Base-by-base conservation (phyloP, 2,888 invertebrate species). In the Cylindroiulus punctatus region DNA sequence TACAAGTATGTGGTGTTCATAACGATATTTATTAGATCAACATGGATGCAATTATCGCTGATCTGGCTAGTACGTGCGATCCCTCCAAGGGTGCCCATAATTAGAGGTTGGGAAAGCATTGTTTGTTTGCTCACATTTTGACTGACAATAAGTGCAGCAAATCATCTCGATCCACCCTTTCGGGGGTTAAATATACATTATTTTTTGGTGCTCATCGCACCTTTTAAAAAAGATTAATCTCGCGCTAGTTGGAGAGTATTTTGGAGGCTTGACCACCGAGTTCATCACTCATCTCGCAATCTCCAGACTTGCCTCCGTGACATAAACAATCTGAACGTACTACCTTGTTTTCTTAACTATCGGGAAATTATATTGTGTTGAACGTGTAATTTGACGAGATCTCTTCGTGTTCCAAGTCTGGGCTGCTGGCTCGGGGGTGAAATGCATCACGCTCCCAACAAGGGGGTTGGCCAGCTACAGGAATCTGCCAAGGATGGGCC, bases 171-270 rank as follows among this genome's bases (percentile, higher is more conserved):
- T 65, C 65, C 65, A 65, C 65, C 65, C 65, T 65, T 65, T 65
- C 65, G 26, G 65, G 65, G 65, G 26, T 65, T 65, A 65, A 65
- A n/a, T 65, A 65, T 65, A 65, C 65, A 65, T n/a, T 65, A 65
- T n/a, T 65, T 65, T 65, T 65, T 65, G 65, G 65, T 65, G 65
- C 65, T 65, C 65, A 65, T 65, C 65, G 65, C 65, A 65, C 65
- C 65, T 65, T 65, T 65, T 65, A 65, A 65, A 65, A 65, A 65
- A 65, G 65, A 65, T 65, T 65, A 65, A 65, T 65, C 65, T 65
- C 65, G 26, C 22, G 47, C 47, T 14, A 17, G 47, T 17, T 17
- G 47, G 47, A 2, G 14, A 65, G 22, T 65, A 26, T 47, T 65
- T 65, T 65, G 65, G 65, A 26, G 65, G 65, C 65, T 65, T 65